These are phyloP conservation scores for chimpanzee (Pan troglodytes) DNA, from an alignment of 2,113 vertebrate species.

Conservation along the genomic window NHGRI_mPanTro3-v2.1_pri NC_072413.2:97279501-97280000, in stretches of 20 bases:
- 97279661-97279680: conserved; percentile 69
- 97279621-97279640: conserved; percentile 81
- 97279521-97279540: conserved; percentile 73
- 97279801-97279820: not conserved
- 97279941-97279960: not conserved
- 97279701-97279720: conserved; percentile 40
- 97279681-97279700: conserved; percentile 65
- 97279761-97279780: not conserved
- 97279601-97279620: conserved; percentile 81
- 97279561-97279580: conserved; percentile 72
- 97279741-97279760: not conserved
- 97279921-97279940: not conserved
- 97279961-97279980: not conserved
- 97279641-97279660: conserved; percentile 78
- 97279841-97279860: not conserved
- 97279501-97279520: conserved; percentile 70
- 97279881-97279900: not conserved
- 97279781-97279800: not conserved
- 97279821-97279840: not conserved
- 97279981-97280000: not conserved
- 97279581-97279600: conserved; percentile 76
- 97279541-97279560: conserved; percentile 73
- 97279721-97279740: not conserved
- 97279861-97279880: not conserved
- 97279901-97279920: not conserved